Conservation (phyloP, 2,113 vertebrate species). For the Eulemur macaco region DNA sequence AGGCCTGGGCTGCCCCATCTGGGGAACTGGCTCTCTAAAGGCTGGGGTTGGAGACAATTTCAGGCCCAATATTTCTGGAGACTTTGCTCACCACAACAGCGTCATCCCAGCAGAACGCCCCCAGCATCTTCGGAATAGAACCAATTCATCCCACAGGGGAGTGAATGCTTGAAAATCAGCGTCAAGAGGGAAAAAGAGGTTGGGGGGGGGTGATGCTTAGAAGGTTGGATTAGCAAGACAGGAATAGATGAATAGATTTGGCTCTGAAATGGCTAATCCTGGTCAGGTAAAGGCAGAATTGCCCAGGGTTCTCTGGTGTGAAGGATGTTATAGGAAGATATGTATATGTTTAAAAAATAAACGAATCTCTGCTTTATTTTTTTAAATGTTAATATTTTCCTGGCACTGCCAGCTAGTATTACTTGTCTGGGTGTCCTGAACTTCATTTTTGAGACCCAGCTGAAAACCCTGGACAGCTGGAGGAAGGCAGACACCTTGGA, state of each 20-base stretch:
- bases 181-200: conserved; percentile 9
- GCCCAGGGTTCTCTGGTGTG: neutral
- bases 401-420: conserved; percentile 70
- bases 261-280: neutral
- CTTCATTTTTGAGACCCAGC: conserved; percentile 63
- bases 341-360: conserved; percentile 58
- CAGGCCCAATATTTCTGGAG: conserved; percentile 50
- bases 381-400: conserved; percentile 74
- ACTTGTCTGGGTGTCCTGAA: conserved; percentile 73
- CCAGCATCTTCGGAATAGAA: conserved; percentile 61
- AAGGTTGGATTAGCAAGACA: conserved; percentile 31
- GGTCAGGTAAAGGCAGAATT: conserved; percentile 17
- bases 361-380: conserved; percentile 61
- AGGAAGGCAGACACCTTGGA: conserved; percentile 55
- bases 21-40: conserved; percentile 52
- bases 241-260: neutral
- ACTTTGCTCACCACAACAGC: conserved; percentile 61
- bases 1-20: conserved; percentile 50
- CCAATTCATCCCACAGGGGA: conserved; percentile 63
- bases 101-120: conserved; percentile 63
- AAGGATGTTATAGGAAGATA: conserved; percentile 40
- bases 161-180: neutral
- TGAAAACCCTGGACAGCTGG: conserved; percentile 62
- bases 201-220: neutral
- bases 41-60: conserved; percentile 52